These are phyloP conservation scores for Xiphias gladius DNA, from an alignment of 2,113 vertebrate genomes.

Conservation along the genomic window DNA sequence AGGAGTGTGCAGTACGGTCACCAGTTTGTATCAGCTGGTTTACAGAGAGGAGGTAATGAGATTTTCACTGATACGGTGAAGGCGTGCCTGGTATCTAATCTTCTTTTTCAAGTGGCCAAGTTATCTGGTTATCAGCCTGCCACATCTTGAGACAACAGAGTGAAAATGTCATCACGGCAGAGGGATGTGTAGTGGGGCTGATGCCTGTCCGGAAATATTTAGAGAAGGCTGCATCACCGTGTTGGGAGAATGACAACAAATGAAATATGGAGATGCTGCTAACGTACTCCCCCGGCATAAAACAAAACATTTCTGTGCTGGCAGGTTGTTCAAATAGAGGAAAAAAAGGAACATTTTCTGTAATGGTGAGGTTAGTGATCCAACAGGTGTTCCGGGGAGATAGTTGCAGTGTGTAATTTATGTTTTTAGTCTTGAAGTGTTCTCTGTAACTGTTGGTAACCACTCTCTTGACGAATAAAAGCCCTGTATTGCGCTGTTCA, in stretches of 20 bases:
- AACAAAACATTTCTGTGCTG: not conserved
- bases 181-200: not conserved
- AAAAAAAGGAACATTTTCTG: not conserved
- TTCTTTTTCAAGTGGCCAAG: conserved; percentile 18
- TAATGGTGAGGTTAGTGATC: not conserved
- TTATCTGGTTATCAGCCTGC: conserved; percentile 15
- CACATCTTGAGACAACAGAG: conserved; percentile 13
- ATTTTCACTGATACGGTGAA: not conserved
- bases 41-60: conserved; percentile 2
- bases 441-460: not conserved
- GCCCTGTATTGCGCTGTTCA: too few species aligned
- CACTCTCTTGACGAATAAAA: not conserved
- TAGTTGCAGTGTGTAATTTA: not conserved
- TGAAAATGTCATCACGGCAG: not conserved
- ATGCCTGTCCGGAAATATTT: conserved; percentile 17
- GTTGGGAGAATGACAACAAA: not conserved
- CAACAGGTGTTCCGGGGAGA: not conserved
- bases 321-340: not conserved
- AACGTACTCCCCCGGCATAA: not conserved
- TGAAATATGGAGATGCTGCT: not conserved
- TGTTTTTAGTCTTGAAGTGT: not conserved
- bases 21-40: conserved; percentile 6
- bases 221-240: not conserved
- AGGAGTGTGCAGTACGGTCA: not conserved
- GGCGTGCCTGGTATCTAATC: conserved; percentile 23